A percentile compares a stretch with the other conserved stretches of the same genome.
phyloP scores from a whole-genome alignment of 1,140 invertebrate genomes.

The Proales similis region DNA sequence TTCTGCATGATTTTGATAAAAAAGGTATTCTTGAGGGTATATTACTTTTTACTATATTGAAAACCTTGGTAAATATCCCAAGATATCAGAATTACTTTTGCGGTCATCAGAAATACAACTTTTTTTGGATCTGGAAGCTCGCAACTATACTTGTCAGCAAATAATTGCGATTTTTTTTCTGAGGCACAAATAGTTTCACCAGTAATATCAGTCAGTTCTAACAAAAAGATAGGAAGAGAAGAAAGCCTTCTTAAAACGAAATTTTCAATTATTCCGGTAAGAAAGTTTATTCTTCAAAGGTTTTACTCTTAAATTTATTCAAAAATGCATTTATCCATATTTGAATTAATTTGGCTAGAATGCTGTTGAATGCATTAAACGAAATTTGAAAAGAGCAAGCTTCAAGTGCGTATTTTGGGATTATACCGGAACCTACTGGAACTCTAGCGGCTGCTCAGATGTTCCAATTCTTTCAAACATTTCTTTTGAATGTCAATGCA shows the following conservation, averaged over 20 bases:
- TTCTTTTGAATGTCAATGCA: constrained; percentile 17
- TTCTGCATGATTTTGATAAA: too few relatives aligned
- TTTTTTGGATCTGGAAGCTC: constrained; percentile 33
- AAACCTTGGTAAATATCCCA: neutral
- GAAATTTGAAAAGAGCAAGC: neutral
- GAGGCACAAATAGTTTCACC: constrained; percentile 13
- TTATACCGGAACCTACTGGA: constrained; percentile 17
- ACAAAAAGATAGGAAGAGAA: constrained; percentile 1
- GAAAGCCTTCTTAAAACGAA: constrained; percentile 15
- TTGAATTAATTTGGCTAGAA: neutral
- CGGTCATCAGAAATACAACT: constrained; percentile 3
- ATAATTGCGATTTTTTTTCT: constrained; percentile 6
- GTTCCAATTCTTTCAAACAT: neutral
- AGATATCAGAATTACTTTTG: neutral
- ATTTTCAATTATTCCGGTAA: constrained; percentile 9
- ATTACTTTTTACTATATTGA: constrained; percentile 2
- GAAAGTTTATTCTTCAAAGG: neutral
- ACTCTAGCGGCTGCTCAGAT: neutral
- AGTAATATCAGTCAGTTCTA: constrained; percentile 23
- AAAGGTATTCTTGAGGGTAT: too few relatives aligned
- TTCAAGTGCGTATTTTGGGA: constrained; percentile 36
- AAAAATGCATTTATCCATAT: neutral
- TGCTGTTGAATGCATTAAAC: neutral
- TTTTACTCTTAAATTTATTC: neutral
- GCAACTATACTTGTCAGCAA: neutral